Conservation (phyloP, 2,888 invertebrate species). For the Cryptus armator region DNA sequence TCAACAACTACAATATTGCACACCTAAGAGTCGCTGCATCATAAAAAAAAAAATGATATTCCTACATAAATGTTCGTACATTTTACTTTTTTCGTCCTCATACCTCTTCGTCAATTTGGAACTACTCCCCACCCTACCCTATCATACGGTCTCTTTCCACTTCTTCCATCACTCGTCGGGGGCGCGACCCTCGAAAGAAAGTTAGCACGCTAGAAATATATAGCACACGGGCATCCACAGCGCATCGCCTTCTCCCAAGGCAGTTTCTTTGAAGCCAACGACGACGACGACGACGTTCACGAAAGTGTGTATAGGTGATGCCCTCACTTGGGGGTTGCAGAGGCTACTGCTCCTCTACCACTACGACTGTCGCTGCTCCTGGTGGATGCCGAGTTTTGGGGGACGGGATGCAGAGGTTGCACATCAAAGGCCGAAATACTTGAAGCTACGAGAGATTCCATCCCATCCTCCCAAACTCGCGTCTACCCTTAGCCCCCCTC, state of each 20-base stretch:
- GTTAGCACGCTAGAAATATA: constrained; percentile 67
- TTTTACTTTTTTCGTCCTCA: constrained; percentile 8
- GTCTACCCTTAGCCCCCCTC: constrained; percentile 54
- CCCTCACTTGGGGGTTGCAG: constrained; percentile 55
- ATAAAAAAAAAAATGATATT: not conserved
- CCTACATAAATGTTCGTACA: not conserved
- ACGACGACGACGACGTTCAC: constrained; percentile 56
- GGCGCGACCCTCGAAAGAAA: constrained; percentile 62
- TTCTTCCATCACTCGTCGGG: constrained; percentile 26
- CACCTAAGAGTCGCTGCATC: not conserved
- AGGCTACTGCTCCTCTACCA: constrained; percentile 52
- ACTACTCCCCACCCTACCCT: not conserved
- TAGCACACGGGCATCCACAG: constrained; percentile 42
- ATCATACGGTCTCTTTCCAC: constrained; percentile 36
- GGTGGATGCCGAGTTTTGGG: constrained; percentile 67
- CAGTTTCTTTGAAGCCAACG: constrained; percentile 76
- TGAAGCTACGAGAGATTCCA: constrained; percentile 81
- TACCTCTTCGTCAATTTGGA: not conserved
- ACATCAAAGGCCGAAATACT: constrained; percentile 84
- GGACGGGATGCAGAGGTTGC: constrained; percentile 78
- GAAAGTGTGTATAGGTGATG: constrained; percentile 30
- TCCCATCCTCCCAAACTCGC: constrained; percentile 59
- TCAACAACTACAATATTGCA: not conserved
- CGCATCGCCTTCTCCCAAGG: constrained; percentile 69
- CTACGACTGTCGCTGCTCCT: constrained; percentile 58